Evolutionary conservation across 2,888 invertebrate genomes (phyloP).

Genomic region (Timema cristinae): DNA sequence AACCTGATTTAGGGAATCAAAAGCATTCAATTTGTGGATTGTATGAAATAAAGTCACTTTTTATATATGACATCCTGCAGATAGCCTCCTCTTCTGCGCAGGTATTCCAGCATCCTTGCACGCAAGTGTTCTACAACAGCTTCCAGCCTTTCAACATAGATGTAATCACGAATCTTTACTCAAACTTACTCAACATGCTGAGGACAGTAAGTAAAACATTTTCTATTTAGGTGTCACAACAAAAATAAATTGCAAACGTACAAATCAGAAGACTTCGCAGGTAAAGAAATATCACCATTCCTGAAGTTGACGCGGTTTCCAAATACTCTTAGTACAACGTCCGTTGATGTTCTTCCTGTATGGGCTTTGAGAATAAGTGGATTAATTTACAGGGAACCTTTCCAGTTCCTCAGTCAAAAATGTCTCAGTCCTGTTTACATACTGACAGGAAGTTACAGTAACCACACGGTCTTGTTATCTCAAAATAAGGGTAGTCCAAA

Average conservation of each 20-base stretch:
- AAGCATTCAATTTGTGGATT: too few relatives aligned
- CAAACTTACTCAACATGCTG: too few relatives aligned
- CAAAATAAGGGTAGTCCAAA: not conserved
- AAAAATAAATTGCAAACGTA: constrained; percentile 4
- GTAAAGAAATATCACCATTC: not conserved
- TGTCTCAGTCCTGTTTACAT: not conserved
- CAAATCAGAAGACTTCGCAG: not conserved
- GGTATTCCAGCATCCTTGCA: too few relatives aligned
- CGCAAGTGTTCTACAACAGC: too few relatives aligned
- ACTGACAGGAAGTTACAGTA: constrained; percentile 5
- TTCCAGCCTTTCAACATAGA: too few relatives aligned
- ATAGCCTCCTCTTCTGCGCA: too few relatives aligned
- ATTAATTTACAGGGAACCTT: not conserved
- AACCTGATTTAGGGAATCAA: too few relatives aligned
- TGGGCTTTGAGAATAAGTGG: not conserved
- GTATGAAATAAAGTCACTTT: too few relatives aligned
- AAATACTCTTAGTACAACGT: not conserved
- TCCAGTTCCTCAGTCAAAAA: not conserved
- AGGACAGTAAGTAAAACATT: too few relatives aligned
- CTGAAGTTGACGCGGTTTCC: not conserved
- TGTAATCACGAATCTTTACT: too few relatives aligned
- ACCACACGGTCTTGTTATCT: not conserved
- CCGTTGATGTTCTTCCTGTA: not conserved
- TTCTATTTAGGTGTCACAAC: not conserved
- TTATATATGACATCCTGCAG: too few relatives aligned